These are phyloP conservation scores for Cathartes aura DNA, from an alignment of 2,113 vertebrate species.

Conservation along the genomic window DNA sequence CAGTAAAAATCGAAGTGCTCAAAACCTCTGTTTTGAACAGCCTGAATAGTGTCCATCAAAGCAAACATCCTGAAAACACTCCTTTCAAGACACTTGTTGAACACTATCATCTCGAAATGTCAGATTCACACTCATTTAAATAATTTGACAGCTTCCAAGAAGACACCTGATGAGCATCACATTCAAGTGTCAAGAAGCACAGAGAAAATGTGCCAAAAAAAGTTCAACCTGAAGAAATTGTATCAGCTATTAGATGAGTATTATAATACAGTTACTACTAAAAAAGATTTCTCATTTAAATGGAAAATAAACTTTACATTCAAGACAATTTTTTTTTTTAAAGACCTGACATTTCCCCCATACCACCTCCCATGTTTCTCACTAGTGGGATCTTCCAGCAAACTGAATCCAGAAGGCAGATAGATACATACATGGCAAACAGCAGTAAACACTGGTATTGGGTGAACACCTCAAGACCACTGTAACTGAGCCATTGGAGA, in stretches of 20 bases:
- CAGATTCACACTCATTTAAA: slow-evolving; percentile 55
- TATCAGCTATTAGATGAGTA: slow-evolving; percentile 34
- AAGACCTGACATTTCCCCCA: not conserved
- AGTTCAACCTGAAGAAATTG: not conserved
- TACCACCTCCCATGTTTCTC: not conserved
- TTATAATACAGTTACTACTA: slow-evolving; percentile 4
- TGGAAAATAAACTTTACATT: slow-evolving; percentile 32
- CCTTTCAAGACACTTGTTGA: slow-evolving; percentile 20
- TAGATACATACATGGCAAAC: not conserved
- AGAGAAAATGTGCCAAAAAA: slow-evolving; percentile 53
- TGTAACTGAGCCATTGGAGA: not conserved
- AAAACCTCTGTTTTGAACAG: slow-evolving; percentile 50
- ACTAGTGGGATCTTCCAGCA: not conserved
- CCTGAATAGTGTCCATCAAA: slow-evolving; percentile 59
- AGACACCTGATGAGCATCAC: slow-evolving; percentile 12
- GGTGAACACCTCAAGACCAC: not conserved
- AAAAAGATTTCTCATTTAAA: slow-evolving; percentile 12
- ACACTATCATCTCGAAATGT: slow-evolving; percentile 21
- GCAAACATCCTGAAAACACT: not conserved
- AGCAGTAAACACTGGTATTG: not conserved
- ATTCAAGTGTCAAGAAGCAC: slow-evolving; percentile 58
- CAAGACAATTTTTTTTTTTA: not conserved
- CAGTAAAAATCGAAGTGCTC: slow-evolving; percentile 12
- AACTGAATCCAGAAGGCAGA: not conserved
- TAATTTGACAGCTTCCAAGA: slow-evolving; percentile 61